Evolutionary conservation across 2,113 vertebrate genomes (phyloP).

Genomic region (Anolis sagrei): DNA sequence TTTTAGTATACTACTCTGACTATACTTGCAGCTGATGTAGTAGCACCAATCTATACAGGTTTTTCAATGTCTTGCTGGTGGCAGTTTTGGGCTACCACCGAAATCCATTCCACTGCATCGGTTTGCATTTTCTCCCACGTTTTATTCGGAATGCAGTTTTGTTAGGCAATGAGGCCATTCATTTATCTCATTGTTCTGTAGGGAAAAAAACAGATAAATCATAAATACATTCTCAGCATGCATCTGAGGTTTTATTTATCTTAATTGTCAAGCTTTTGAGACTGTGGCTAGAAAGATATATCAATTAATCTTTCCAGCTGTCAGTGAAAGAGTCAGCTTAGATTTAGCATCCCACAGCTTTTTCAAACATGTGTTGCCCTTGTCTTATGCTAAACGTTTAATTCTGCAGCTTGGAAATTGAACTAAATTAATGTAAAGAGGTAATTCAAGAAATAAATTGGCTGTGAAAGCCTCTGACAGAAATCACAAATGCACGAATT

Average conservation of each 20-base stretch:
- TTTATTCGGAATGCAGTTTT: background rate
- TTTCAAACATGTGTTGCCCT: conserved; percentile 37
- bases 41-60: background rate
- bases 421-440: conserved; percentile 16
- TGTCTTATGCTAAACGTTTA: conserved; percentile 22
- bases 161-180: background rate
- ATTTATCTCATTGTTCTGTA: background rate
- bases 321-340: conserved; percentile 15
- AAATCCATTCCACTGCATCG: background rate
- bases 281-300: background rate
- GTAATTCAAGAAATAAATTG: conserved; percentile 30
- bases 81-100: background rate
- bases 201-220: background rate
- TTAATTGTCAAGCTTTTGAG: conserved; percentile 6
- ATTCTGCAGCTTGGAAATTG: conserved; percentile 47
- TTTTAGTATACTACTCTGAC: no score
- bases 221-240: background rate
- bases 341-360: conserved; percentile 5
- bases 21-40: background rate
- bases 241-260: conserved; percentile 7
- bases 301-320: conserved; percentile 19
- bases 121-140: background rate
- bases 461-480: conserved; percentile 26
- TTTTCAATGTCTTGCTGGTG: background rate
- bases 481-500: conserved; percentile 10